Base-by-base conservation (phyloP, 2,797 vertebrate genomes). In the Hozukius guyotensis region DNA sequence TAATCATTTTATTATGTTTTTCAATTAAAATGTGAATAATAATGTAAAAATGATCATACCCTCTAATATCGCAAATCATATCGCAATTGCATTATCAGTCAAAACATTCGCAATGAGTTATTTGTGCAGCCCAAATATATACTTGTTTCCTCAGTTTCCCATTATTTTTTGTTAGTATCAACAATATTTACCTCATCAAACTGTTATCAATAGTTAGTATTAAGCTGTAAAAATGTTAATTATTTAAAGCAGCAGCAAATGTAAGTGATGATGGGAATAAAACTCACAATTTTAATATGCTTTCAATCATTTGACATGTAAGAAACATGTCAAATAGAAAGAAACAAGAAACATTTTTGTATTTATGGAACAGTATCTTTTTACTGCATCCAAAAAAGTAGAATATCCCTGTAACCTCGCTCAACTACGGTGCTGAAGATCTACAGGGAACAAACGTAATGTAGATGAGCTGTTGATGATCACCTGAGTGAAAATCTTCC, bases 401-500 rank as follows among this genome's bases (percentile, higher is more conserved):
- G 3, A 66, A 32, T 55, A 9, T 46, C 7, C 49, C 3, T 6
- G 12, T 24, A 27, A 18, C 22, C 1, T 31, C 3, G 5, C 20
- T 63, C 22, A 63, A 12, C 25, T 4, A 69, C 20, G 14, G 3
- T 25, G 65, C 9, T 65, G 24, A 46, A 49, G 18, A 25, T 6
- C 16, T 12, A 16, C 9, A 20, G 31, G 52, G 60, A 52, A 61
- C 8, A 59, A 72, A 71, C 0, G 10, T 75, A 16, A 59, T 76
- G n/a, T 52, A 38, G 24, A 63, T 36, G 24, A 76, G 22, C 29
- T 75, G 27, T 66, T 78, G 59, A 31, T 52, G 8, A 61, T 67
- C 5, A 60, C 42, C 18, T 75, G 11, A 79, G 4, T 73, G 32
- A 81, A 70, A 68, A 29, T 80, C 25, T 78, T 10, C 31, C 3